Evolutionary conservation across 2,797 vertebrate genomes (phyloP).

Genomic region (Choloepus didactylus): DNA sequence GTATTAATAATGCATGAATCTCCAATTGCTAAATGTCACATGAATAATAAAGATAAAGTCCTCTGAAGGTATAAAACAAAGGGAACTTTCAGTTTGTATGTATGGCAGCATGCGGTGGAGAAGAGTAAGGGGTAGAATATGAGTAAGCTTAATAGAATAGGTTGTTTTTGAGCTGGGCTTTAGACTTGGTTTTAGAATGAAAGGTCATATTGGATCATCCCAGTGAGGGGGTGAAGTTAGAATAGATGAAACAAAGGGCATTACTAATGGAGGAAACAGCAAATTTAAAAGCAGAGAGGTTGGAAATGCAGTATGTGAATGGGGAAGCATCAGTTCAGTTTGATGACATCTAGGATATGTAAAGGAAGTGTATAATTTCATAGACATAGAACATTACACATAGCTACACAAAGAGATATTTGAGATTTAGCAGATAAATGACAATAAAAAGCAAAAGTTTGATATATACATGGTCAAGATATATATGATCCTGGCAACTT

Average conservation of each 20-base stretch:
- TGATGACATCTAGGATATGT: not conserved
- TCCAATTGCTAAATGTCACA: not conserved
- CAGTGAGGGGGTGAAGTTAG: not conserved
- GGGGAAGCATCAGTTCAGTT: slow-evolving; percentile 12
- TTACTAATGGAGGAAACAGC: not conserved
- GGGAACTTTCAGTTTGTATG: not conserved
- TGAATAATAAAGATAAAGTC: not conserved
- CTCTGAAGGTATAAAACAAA: not conserved
- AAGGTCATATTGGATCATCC: not conserved
- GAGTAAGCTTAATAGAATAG: not conserved
- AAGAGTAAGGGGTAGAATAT: not conserved
- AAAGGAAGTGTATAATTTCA: slow-evolving; percentile 14
- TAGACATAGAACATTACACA: slow-evolving; percentile 29
- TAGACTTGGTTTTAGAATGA: slow-evolving; percentile 9
- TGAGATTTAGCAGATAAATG: slow-evolving; percentile 47
- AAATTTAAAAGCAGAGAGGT: not conserved
- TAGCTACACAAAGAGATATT: slow-evolving; percentile 45
- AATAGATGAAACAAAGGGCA: not conserved
- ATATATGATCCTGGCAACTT: slow-evolving; percentile 54
- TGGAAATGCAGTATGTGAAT: not conserved
- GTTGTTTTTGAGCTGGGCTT: not conserved
- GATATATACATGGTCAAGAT: slow-evolving; percentile 23
- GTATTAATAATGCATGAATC: not conserved
- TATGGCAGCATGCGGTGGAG: not conserved
- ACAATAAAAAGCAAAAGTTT: slow-evolving; percentile 34